Percentiles rank a stretch among this genome's conserved stretches.
These are phyloP conservation scores for Ciconia nigra DNA, from an alignment of 2,797 vertebrate genomes.

Conservation along the genomic window DNA sequence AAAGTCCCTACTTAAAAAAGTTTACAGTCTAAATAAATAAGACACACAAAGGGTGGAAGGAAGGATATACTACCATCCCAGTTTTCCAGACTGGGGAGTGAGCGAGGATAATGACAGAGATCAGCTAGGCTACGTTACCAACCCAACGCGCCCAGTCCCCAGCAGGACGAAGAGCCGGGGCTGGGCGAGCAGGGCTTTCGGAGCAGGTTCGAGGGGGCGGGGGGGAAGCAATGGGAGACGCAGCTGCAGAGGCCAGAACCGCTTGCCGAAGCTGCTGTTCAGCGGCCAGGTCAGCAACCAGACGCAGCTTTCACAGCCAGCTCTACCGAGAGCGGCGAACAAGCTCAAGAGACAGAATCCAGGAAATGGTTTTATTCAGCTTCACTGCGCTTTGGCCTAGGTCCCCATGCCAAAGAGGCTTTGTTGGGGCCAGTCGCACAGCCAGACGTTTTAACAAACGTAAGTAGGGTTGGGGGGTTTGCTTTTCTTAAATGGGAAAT, in stretches of 20 bases:
- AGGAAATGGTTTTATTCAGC: background rate
- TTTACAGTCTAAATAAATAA: conserved; percentile 40
- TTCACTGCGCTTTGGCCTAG: background rate
- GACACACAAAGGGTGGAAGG: conserved; percentile 43
- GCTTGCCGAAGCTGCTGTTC: background rate
- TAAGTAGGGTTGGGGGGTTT: conserved; percentile 26
- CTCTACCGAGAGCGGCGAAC: background rate
- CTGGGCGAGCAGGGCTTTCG: rapidly evolving
- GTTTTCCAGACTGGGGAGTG: background rate
- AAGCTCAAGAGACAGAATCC: background rate
- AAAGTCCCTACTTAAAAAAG: background rate
- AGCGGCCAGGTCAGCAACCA: background rate
- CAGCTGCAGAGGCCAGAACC: background rate
- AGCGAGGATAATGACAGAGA: background rate
- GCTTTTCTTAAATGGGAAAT: conserved; percentile 34
- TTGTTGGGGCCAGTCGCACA: background rate
- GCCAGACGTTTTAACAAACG: background rate
- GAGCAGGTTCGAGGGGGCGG: background rate
- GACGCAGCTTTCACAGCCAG: background rate
- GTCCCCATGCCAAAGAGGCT: background rate
- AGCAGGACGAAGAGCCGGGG: background rate
- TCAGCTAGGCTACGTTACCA: background rate
- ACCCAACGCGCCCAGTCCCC: background rate
- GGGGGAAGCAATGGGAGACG: background rate
- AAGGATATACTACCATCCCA: conserved; percentile 19